Conservation (phyloP, 2,113 vertebrate species). For the Siniperca knerii region DNA sequence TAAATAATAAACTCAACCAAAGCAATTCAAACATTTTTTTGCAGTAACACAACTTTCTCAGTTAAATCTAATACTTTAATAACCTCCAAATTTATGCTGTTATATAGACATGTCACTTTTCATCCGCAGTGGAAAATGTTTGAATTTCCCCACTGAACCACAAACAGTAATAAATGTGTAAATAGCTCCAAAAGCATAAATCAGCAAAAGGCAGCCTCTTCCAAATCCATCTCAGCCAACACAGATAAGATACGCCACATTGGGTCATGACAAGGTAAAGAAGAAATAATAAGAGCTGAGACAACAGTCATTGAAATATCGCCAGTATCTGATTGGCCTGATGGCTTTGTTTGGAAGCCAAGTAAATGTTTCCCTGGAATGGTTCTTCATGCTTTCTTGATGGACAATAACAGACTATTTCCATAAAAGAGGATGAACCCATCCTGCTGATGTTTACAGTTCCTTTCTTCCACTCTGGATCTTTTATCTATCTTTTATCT, state of each 20-base stretch:
- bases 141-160: constrained; percentile 8
- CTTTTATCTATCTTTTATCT: constrained; percentile 51
- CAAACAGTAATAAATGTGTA: constrained; percentile 23
- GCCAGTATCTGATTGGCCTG: constrained; percentile 59
- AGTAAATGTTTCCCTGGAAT: constrained; percentile 67
- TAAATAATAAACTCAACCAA: constrained; percentile 14
- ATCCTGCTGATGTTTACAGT: constrained; percentile 42
- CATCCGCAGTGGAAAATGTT: background rate
- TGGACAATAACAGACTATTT: constrained; percentile 70
- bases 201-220: constrained; percentile 30
- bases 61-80: constrained; percentile 22
- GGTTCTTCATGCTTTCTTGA: constrained; percentile 59
- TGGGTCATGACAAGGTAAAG: constrained; percentile 62
- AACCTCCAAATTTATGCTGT: constrained; percentile 13
- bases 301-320: constrained; percentile 57
- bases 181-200: constrained; percentile 30
- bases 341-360: constrained; percentile 60
- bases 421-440: constrained; percentile 65
- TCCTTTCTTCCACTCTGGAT: constrained; percentile 41
- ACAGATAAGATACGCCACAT: constrained; percentile 34
- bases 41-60: background rate
- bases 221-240: constrained; percentile 16
- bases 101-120: constrained; percentile 4
- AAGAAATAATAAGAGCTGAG: constrained; percentile 63
- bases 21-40: background rate